A percentile compares a stretch with the other conserved stretches of the same genome.
Evolutionary conservation across 2,888 invertebrate genomes (phyloP).

Genomic region (Cheilosia scutellata): DNA sequence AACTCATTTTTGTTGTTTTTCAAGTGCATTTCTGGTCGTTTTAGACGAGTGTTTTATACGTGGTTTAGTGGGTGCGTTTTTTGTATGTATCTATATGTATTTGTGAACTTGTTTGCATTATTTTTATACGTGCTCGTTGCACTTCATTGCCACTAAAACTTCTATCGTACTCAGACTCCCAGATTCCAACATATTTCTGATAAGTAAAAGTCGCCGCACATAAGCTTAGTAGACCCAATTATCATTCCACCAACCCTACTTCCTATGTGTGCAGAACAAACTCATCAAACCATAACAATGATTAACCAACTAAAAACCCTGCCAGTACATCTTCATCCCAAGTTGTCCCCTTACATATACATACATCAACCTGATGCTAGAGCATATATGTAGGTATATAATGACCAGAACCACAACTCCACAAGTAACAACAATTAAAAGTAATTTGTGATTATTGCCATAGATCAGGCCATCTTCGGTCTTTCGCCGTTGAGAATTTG

Average conservation of each 20-base stretch:
- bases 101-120: too few relatives aligned
- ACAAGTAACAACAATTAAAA: constrained; percentile 67
- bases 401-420: constrained; percentile 18
- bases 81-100: background rate
- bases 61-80: background rate
- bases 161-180: too few relatives aligned
- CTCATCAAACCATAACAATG: constrained; percentile 71
- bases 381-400: background rate
- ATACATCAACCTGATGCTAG: constrained; percentile 12
- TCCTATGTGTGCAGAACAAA: constrained; percentile 11
- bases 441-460: constrained; percentile 72
- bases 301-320: constrained; percentile 68
- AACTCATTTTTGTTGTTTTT: too few relatives aligned
- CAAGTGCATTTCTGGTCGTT: too few relatives aligned
- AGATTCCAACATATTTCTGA: background rate
- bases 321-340: constrained; percentile 38
- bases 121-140: too few relatives aligned
- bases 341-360: background rate
- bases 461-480: constrained; percentile 64
- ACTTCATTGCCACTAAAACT: too few relatives aligned
- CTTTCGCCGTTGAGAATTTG: constrained; percentile 27
- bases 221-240: constrained; percentile 54
- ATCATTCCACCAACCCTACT: constrained; percentile 32
- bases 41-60: too few relatives aligned
- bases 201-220: constrained; percentile 14